Percentiles rank a stretch among this genome's conserved stretches.
Conservation (phyloP, 2,797 vertebrate species). For the Chrysocyon brachyurus region DNA sequence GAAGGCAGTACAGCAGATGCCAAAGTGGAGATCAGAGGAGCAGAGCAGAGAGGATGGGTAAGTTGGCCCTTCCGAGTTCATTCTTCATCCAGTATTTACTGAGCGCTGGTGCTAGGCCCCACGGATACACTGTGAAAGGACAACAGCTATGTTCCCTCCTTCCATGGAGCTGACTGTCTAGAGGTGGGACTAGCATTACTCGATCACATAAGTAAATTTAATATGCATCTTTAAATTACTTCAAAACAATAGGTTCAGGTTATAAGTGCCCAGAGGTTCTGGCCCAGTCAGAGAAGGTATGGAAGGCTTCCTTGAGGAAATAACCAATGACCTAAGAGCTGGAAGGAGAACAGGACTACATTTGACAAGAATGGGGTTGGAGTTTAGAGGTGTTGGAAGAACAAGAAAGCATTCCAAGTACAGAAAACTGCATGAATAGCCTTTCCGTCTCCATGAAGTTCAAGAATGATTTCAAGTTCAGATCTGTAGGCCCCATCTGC, state of each 20-base stretch:
- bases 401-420: neutral
- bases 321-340: neutral
- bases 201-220: constrained; percentile 14
- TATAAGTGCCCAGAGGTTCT: neutral
- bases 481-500: neutral
- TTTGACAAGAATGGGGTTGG: neutral
- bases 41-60: neutral
- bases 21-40: neutral
- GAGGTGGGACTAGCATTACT: neutral
- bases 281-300: neutral
- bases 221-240: constrained; percentile 5
- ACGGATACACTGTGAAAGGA: neutral
- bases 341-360: neutral
- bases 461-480: constrained; percentile 32
- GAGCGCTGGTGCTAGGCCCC: neutral
- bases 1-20: neutral
- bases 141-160: neutral
- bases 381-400: neutral
- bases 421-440: neutral
- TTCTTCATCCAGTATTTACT: neutral
- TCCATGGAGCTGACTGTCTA: neutral
- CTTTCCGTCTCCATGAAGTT: neutral
- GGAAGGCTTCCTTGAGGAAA: neutral
- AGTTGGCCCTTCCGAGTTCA: neutral
- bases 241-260: neutral